Percentiles rank a stretch among this genome's conserved stretches.
Evolutionary conservation across 2,888 invertebrate species (phyloP).

Genomic region (Tetheella fluctuosa): DNA sequence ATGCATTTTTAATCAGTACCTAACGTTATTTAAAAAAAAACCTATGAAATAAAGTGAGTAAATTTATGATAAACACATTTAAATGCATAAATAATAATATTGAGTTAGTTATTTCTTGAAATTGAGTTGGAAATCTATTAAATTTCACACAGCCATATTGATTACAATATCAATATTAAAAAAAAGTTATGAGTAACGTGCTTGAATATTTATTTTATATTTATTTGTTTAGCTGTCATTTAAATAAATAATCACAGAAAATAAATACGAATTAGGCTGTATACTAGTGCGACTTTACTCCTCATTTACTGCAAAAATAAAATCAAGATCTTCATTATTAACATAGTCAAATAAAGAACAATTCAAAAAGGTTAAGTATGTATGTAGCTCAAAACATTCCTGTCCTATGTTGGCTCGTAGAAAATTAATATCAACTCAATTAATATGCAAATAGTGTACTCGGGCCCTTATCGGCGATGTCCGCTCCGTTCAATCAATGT

Average conservation of each 20-base stretch:
- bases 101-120: constrained; percentile 14
- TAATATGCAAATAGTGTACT: constrained; percentile 79
- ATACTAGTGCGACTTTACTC: no score
- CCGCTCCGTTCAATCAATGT: constrained; percentile 81
- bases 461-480: constrained; percentile 71
- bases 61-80: constrained; percentile 16
- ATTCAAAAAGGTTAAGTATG: not conserved
- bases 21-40: constrained; percentile 20
- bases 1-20: constrained; percentile 44
- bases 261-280: not conserved
- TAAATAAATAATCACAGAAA: no score
- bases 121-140: not conserved
- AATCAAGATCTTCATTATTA: not conserved
- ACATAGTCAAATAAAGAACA: not conserved
- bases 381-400: constrained; percentile 1
- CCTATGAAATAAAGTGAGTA: constrained; percentile 19
- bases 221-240: no score
- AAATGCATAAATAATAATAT: constrained; percentile 18
- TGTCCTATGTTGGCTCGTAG: constrained; percentile 32
- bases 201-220: not conserved
- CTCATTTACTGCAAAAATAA: not conserved
- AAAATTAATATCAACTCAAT: constrained; percentile 81
- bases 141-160: not conserved
- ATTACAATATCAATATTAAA: not conserved
- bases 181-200: not conserved